These are phyloP conservation scores for Paramormyrops kingsleyae DNA, from an alignment of 2,113 vertebrate genomes.

Conservation along the genomic window DNA sequence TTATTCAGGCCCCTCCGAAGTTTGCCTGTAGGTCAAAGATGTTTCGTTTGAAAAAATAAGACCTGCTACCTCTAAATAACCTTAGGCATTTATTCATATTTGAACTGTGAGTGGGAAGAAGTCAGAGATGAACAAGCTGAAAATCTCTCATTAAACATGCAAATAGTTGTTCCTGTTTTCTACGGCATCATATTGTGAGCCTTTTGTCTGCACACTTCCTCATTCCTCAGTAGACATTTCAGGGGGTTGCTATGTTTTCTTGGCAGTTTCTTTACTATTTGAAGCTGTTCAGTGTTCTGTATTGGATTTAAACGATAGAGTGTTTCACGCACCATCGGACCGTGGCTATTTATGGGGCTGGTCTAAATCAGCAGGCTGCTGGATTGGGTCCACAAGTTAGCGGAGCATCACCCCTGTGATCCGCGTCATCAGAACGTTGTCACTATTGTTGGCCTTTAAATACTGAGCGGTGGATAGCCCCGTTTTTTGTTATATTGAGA, in stretches of 20 bases:
- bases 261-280: neutral
- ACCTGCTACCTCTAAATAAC: neutral
- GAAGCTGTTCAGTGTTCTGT: neutral
- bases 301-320: neutral
- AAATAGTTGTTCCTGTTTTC: slow-evolving; percentile 57
- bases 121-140: neutral
- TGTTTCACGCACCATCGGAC: neutral
- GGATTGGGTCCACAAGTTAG: neutral
- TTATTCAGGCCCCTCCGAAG: neutral
- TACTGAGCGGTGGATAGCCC: neutral
- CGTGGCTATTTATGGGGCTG: neutral
- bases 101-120: neutral
- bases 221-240: slow-evolving; percentile 29
- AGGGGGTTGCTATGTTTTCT: too few relatives aligned
- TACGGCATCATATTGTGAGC: neutral
- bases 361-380: neutral
- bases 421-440: neutral
- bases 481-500: neutral
- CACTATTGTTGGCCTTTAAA: neutral
- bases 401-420: neutral
- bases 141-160: neutral
- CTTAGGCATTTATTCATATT: neutral
- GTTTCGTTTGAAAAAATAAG: neutral
- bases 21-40: neutral
- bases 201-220: slow-evolving; percentile 45